Percentiles rank a stretch among this genome's conserved stretches.
phyloP scores from a whole-genome alignment of 1,140 invertebrate species.

The Pteromalus puparum region DNA sequence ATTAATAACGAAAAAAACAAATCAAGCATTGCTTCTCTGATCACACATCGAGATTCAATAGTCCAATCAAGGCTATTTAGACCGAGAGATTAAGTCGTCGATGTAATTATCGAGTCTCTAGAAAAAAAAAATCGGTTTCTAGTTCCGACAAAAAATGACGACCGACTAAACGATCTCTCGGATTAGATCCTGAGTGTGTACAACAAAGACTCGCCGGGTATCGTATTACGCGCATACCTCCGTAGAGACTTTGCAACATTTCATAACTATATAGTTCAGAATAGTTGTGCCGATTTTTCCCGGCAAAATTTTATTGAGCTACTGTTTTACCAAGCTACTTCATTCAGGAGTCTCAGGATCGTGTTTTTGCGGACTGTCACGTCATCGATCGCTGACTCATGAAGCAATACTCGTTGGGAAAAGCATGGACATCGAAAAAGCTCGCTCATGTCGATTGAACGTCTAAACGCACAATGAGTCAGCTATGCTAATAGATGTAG shows the following conservation, averaged over 20 bases:
- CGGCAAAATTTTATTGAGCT: background rate
- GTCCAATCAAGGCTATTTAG: background rate
- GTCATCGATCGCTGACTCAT: background rate
- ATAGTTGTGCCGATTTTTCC: background rate
- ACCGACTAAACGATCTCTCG: background rate
- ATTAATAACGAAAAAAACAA: background rate
- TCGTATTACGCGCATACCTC: conserved; percentile 18
- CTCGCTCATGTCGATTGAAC: background rate
- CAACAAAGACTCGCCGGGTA: background rate
- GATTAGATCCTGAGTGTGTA: background rate
- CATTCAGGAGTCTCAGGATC: background rate
- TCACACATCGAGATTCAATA: conserved; percentile 1
- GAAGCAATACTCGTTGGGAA: no score
- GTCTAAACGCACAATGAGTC: background rate
- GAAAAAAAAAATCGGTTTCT: background rate
- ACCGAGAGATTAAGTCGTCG: background rate
- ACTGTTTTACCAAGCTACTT: background rate
- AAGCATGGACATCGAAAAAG: background rate
- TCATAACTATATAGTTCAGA: background rate
- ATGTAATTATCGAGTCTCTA: background rate
- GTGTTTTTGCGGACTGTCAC: background rate
- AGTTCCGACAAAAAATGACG: background rate
- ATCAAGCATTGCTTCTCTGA: background rate
- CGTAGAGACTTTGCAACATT: background rate
- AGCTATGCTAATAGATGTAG: background rate